Percentiles rank a stretch among this genome's conserved stretches.
phyloP scores from a whole-genome alignment of 1,140 invertebrate species.

The Drosophila novamexicana region DNA sequence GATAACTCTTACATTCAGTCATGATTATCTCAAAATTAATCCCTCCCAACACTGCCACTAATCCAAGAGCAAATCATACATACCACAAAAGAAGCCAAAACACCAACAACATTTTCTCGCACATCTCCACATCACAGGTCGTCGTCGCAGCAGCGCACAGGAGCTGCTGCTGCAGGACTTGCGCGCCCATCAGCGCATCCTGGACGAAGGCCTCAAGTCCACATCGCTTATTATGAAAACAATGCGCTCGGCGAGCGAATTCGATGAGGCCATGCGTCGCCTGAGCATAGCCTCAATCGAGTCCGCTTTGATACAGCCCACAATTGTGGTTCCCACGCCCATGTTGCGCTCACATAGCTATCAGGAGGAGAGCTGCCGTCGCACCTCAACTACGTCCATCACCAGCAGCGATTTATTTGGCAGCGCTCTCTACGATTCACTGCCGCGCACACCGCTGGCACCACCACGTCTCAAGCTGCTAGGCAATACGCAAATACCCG shows the following conservation, averaged over 20 bases:
- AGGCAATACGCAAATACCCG: slow-evolving; percentile 68
- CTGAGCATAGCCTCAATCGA: slow-evolving; percentile 80
- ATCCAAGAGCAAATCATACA: slow-evolving; percentile 41
- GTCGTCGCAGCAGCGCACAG: slow-evolving; percentile 66
- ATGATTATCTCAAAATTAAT: slow-evolving; percentile 7
- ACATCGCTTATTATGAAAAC: slow-evolving; percentile 83
- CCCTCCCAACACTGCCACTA: slow-evolving; percentile 32
- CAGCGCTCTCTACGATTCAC: slow-evolving; percentile 58
- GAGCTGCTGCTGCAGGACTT: slow-evolving; percentile 74
- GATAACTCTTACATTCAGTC: slow-evolving; percentile 5
- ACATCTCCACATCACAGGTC: slow-evolving; percentile 64
- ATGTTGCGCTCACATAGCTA: slow-evolving; percentile 79
- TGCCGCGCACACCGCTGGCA: slow-evolving; percentile 62
- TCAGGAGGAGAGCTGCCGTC: slow-evolving; percentile 60
- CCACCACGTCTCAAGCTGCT: slow-evolving; percentile 72
- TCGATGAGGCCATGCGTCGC: slow-evolving; percentile 83
- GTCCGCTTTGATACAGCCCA: slow-evolving; percentile 63
- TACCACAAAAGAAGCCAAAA: slow-evolving; percentile 38
- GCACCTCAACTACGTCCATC: slow-evolving; percentile 67
- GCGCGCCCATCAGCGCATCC: slow-evolving; percentile 73
- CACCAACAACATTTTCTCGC: slow-evolving; percentile 79
- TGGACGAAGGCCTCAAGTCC: slow-evolving; percentile 80
- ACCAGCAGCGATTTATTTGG: slow-evolving; percentile 73
- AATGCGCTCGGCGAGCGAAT: slow-evolving; percentile 80
- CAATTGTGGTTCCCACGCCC: slow-evolving; percentile 71